Percentiles rank a stretch among this genome's conserved stretches.
phyloP scores from a whole-genome alignment of 2,113 vertebrate genomes.

The Axis porcinus region DNA sequence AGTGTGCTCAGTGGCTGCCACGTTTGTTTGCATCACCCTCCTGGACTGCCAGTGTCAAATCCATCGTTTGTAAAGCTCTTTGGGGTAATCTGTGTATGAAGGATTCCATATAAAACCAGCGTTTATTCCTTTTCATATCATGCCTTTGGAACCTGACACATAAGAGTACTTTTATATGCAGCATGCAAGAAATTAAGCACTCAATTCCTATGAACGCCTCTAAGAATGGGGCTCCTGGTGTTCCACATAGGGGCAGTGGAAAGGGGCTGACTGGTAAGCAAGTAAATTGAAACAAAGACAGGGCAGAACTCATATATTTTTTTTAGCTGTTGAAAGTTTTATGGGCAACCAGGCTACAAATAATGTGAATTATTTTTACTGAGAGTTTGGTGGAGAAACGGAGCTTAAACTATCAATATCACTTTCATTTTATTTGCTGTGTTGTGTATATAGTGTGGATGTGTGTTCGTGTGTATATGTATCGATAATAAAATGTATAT shows the following conservation, averaged over 20 bases:
- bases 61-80: constrained; percentile 58
- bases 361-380: constrained; percentile 19
- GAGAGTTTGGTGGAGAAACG: constrained; percentile 31
- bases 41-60: neutral
- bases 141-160: constrained; percentile 36
- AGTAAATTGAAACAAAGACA: constrained; percentile 52
- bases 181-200: constrained; percentile 48
- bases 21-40: constrained; percentile 29
- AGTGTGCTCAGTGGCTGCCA: neutral
- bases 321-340: constrained; percentile 61
- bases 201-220: constrained; percentile 26
- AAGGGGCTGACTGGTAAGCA: neutral
- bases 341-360: neutral
- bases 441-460: neutral
- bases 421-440: constrained; percentile 32
- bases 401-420: neutral
- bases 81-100: constrained; percentile 64
- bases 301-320: constrained; percentile 27
- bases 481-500: neutral
- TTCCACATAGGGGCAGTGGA: neutral
- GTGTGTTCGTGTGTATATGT: neutral
- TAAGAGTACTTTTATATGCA: constrained; percentile 51
- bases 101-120: constrained; percentile 49
- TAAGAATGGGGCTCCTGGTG: neutral
- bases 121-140: constrained; percentile 53